These are phyloP conservation scores for Apomyelois bistriatella DNA, from an alignment of 2,888 invertebrate species.

Conservation along the genomic window DNA sequence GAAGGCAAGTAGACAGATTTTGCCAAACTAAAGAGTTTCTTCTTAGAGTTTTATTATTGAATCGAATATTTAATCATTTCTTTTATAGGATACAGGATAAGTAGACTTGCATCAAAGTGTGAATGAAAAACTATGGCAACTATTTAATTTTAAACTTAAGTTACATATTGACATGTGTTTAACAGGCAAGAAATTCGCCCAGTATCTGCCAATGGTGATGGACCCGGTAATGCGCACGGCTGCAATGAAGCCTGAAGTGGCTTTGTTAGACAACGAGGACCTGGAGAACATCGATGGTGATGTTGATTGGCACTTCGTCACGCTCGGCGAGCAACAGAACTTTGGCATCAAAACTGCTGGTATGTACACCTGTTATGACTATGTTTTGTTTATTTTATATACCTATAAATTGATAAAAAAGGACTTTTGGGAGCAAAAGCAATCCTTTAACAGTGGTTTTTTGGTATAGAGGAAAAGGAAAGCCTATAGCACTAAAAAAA, in stretches of 20 bases:
- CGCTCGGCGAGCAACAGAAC: constrained; percentile 95
- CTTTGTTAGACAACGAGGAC: constrained; percentile 92
- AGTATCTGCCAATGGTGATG: constrained; percentile 97
- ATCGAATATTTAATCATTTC: too few species aligned
- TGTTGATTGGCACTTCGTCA: constrained; percentile 96
- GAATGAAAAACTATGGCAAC: too few species aligned
- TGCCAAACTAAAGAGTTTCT: not conserved
- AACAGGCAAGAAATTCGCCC: constrained; percentile 89
- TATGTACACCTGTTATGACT: too few species aligned
- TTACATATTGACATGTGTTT: not conserved
- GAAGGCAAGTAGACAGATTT: not conserved
- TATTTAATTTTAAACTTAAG: too few species aligned
- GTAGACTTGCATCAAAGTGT: too few species aligned
- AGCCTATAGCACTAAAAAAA: too few species aligned
- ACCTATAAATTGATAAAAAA: not conserved
- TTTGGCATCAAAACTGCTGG: constrained; percentile 96
- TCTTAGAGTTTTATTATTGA: too few species aligned
- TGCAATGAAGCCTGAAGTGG: constrained; percentile 95
- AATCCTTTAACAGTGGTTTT: too few species aligned
- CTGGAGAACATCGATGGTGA: constrained; percentile 91
- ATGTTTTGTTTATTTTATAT: not conserved
- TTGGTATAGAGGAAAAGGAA: too few species aligned
- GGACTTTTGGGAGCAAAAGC: too few species aligned
- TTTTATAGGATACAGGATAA: too few species aligned
- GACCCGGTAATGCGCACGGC: constrained; percentile 95